Percentiles rank a stretch among this genome's conserved stretches.
These are phyloP conservation scores for Aphaenogaster floridana DNA, from an alignment of 1,140 invertebrate species.

Conservation along the genomic window DNA sequence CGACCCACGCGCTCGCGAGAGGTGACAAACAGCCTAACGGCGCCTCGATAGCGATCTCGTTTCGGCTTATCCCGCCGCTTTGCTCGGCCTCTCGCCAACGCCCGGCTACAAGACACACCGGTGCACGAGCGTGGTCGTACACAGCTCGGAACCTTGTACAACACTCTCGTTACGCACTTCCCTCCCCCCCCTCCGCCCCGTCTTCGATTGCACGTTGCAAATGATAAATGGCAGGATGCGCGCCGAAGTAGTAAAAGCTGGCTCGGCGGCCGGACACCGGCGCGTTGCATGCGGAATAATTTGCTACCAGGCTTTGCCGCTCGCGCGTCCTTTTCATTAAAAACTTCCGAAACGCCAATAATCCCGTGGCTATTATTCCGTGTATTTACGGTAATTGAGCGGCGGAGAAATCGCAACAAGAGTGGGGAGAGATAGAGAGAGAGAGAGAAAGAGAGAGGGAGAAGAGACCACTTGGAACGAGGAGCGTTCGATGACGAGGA, in stretches of 20 bases:
- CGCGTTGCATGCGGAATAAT: constrained; percentile 64
- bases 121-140: constrained; percentile 18
- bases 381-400: constrained; percentile 69
- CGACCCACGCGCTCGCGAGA: constrained; percentile 24
- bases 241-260: constrained; percentile 67
- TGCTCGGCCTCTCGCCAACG: constrained; percentile 30
- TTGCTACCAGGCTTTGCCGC: constrained; percentile 68
- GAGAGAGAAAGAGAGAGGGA: neutral
- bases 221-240: constrained; percentile 73
- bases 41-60: constrained; percentile 59
- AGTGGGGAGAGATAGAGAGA: neutral
- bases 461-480: neutral
- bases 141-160: constrained; percentile 49
- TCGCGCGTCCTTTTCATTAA: constrained; percentile 73
- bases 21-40: constrained; percentile 58
- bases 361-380: constrained; percentile 68
- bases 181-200: neutral
- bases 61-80: constrained; percentile 38
- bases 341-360: constrained; percentile 73
- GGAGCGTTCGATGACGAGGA: constrained; percentile 24
- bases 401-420: constrained; percentile 21
- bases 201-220: constrained; percentile 71
- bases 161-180: constrained; percentile 55
- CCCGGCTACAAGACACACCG: constrained; percentile 35
- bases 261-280: constrained; percentile 21